phyloP scores from a whole-genome alignment of 2,888 invertebrate genomes.

The Ceratothoa steindachneri region DNA sequence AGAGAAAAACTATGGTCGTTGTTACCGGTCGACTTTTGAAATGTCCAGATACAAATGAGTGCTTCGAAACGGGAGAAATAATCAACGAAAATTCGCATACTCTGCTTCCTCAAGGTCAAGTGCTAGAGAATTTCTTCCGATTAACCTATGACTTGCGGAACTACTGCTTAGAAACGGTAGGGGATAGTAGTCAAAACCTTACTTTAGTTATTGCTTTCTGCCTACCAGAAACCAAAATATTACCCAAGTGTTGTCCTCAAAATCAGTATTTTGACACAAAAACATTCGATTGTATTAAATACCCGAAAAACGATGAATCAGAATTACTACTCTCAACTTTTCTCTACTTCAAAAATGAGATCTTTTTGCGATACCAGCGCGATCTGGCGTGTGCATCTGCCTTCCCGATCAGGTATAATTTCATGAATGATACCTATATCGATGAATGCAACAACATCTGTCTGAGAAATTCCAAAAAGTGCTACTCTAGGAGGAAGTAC shows the following conservation, averaged over 20 bases:
- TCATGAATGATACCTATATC: background rate
- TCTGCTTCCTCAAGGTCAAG: background rate
- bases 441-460: conserved; percentile 8
- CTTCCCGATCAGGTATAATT: background rate
- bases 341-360: background rate
- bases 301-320: background rate
- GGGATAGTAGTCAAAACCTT: background rate
- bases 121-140: background rate
- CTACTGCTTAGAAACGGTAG: background rate
- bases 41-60: background rate
- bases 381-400: background rate
- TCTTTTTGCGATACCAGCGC: background rate
- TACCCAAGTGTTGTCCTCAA: conserved; percentile 2
- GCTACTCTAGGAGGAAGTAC: background rate
- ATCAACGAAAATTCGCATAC: background rate
- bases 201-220: background rate
- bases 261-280: conserved; percentile 1
- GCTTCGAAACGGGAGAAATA: background rate
- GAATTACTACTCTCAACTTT: background rate
- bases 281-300: background rate
- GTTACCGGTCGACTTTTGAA: background rate
- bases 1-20: background rate
- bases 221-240: background rate
- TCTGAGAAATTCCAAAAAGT: background rate
- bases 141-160: background rate